phyloP scores from a whole-genome alignment of 2,797 vertebrate species.

The Simalia tracyae region DNA sequence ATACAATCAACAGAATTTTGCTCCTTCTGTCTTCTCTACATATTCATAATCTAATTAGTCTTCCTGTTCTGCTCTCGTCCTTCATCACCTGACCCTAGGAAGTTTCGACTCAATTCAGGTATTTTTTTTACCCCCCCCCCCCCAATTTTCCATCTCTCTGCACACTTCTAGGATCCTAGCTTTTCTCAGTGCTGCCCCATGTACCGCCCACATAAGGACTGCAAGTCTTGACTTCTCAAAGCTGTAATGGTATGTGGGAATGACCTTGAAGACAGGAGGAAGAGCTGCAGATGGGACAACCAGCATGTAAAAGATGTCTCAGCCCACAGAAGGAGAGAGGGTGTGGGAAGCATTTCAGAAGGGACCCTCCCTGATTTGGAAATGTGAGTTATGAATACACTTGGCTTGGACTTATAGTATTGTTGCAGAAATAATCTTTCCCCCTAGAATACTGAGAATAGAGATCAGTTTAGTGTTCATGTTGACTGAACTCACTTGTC shows the following conservation, averaged over 20 bases:
- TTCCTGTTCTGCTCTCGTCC: not conserved
- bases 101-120: not conserved
- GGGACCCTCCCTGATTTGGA: not conserved
- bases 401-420: not conserved
- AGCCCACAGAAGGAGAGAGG: not conserved
- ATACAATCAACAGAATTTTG: not conserved
- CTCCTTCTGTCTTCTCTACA: not conserved
- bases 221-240: not conserved
- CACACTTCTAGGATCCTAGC: not conserved
- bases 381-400: not conserved
- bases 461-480: not conserved
- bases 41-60: not conserved
- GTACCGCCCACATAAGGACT: not conserved
- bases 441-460: not conserved
- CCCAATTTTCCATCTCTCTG: not conserved
- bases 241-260: not conserved
- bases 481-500: not conserved
- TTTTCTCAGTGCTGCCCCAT: not conserved
- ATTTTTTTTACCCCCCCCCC: no score
- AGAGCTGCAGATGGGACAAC: not conserved
- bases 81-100: not conserved
- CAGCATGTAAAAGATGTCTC: not conserved
- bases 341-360: not conserved
- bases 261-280: not conserved
- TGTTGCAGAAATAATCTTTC: not conserved